Evolutionary conservation across 2,888 invertebrate genomes (phyloP).

Genomic region (Rhogogaster chlorosoma): DNA sequence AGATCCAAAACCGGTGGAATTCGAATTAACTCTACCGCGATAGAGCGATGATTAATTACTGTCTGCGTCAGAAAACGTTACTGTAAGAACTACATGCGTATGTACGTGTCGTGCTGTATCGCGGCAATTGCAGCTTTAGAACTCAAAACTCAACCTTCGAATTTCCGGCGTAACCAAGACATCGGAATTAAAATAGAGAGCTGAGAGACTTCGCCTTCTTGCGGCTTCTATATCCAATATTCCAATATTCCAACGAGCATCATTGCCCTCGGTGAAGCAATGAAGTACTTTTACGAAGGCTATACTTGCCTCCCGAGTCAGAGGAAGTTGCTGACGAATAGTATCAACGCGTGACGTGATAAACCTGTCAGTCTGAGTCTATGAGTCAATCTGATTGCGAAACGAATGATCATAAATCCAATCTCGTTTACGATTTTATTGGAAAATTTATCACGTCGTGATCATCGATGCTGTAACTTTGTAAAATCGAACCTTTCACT

Average conservation of each 20-base stretch:
- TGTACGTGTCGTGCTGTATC: background rate
- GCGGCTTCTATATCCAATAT: constrained; percentile 42
- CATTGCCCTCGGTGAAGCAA: constrained; percentile 18
- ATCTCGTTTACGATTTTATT: background rate
- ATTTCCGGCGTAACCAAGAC: background rate
- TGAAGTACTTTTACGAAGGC: background rate
- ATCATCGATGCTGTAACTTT: background rate
- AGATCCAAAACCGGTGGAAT: background rate
- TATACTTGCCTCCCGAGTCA: background rate
- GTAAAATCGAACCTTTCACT: background rate
- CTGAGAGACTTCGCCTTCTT: background rate
- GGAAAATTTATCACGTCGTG: background rate
- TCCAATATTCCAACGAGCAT: constrained; percentile 27
- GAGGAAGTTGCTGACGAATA: background rate
- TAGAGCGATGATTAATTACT: constrained; percentile 2
- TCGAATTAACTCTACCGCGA: background rate
- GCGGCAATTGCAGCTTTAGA: background rate
- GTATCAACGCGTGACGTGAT: background rate
- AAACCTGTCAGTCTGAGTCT: background rate
- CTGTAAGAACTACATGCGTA: background rate
- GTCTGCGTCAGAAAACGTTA: background rate
- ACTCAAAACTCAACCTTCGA: constrained; percentile 6
- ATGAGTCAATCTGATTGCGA: background rate
- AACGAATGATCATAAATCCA: background rate
- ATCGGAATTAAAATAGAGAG: constrained; percentile 25